Percentiles rank a stretch among this genome's conserved stretches.
Conservation (phyloP, 2,113 vertebrate genomes). For the Scalopus aquaticus region DNA sequence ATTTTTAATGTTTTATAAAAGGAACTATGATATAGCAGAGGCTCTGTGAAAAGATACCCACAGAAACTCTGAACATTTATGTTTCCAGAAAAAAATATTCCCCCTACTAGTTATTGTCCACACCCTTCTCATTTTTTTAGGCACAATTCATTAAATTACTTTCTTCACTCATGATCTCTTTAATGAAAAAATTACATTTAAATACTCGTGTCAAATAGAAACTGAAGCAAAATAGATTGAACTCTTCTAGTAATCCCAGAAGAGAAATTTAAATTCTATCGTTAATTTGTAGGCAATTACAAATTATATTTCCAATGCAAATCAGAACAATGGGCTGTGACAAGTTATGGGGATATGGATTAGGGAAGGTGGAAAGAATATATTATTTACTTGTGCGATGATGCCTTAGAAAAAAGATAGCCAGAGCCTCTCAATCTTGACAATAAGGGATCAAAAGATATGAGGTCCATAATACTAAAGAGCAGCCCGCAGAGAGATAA, state of each 20-base stretch:
- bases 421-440: not conserved
- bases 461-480: not conserved
- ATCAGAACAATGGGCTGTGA: conserved; percentile 48
- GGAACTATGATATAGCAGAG: not conserved
- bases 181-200: conserved; percentile 75
- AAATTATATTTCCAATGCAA: conserved; percentile 51
- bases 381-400: conserved; percentile 14
- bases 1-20: conserved; percentile 1
- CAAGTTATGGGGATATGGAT: not conserved
- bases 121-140: conserved; percentile 63
- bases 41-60: not conserved
- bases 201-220: conserved; percentile 73
- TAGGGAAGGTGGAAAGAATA: not conserved
- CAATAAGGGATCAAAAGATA: not conserved
- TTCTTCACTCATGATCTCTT: conserved; percentile 66
- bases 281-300: conserved; percentile 75
- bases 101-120: conserved; percentile 57
- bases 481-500: not conserved
- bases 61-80: conserved; percentile 46
- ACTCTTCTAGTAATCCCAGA: conserved; percentile 57
- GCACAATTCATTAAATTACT: conserved; percentile 54
- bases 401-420: conserved; percentile 36
- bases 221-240: conserved; percentile 63
- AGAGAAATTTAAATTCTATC: conserved; percentile 63
- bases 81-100: conserved; percentile 29